These are phyloP conservation scores for Mesembrinibis cayennensis DNA, from an alignment of 2,113 vertebrate species.

Conservation along the genomic window DNA sequence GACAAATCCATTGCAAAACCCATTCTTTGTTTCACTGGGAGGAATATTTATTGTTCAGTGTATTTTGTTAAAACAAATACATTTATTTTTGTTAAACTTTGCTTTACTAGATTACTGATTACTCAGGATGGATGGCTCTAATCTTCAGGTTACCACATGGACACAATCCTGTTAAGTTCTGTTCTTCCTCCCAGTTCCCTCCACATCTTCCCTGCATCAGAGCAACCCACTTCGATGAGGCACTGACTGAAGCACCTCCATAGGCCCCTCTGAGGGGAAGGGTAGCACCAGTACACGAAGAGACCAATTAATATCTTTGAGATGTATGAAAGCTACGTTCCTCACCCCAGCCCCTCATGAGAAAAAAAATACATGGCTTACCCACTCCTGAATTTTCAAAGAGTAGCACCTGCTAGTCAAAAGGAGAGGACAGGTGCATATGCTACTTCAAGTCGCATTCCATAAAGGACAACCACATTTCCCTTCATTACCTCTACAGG, in stretches of 20 bases:
- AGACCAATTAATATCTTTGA: neutral
- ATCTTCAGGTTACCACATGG: neutral
- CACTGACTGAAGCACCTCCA: neutral
- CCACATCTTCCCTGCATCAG: neutral
- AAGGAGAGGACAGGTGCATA: neutral
- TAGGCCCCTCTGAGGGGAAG: neutral
- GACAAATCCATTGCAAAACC: neutral
- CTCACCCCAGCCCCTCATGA: neutral
- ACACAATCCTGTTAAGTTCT: neutral
- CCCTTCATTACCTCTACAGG: neutral
- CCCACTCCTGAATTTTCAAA: neutral
- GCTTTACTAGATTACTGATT: neutral
- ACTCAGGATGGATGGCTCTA: neutral
- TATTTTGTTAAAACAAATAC: neutral
- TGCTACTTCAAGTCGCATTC: neutral
- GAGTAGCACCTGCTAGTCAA: neutral
- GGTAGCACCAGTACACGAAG: neutral
- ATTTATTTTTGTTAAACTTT: neutral
- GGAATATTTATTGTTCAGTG: neutral
- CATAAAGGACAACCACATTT: neutral
- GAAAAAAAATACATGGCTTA: neutral
- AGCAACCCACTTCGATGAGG: neutral
- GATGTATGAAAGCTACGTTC: neutral
- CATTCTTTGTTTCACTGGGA: neutral
- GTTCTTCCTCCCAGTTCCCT: neutral